Conservation (phyloP, 2,113 vertebrate species). For the Paracanthobrama guichenoti region DNA sequence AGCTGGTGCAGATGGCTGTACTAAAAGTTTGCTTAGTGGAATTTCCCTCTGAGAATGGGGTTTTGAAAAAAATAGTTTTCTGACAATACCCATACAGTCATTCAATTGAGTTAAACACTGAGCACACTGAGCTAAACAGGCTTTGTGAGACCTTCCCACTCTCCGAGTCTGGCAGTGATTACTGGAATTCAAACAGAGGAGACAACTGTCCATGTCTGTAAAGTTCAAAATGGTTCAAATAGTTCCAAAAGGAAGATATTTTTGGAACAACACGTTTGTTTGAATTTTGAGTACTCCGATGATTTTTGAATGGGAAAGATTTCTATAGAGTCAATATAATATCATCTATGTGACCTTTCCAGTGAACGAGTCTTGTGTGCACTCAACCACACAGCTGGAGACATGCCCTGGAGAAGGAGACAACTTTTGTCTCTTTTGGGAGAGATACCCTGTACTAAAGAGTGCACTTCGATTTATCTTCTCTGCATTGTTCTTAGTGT, state of each 20-base stretch:
- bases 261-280: neutral
- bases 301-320: neutral
- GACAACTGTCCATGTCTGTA: neutral
- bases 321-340: neutral
- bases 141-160: neutral
- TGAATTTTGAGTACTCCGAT: neutral
- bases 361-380: conserved; percentile 20
- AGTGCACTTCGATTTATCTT: neutral
- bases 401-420: neutral
- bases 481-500: conserved; percentile 6
- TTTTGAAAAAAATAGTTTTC: neutral
- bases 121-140: neutral
- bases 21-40: neutral
- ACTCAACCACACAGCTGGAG: neutral
- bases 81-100: too few species aligned
- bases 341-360: conserved; percentile 32
- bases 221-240: neutral
- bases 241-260: neutral
- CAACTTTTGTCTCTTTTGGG: neutral
- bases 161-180: neutral
- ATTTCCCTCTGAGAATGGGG: neutral
- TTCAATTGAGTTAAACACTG: too few species aligned
- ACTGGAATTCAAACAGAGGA: neutral
- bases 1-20: neutral
- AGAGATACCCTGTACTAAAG: neutral